Evolutionary conservation across 2,113 vertebrate species (phyloP), one percentile per base, ranked within the genome.

Genomic region (Pipa parva): DNA sequence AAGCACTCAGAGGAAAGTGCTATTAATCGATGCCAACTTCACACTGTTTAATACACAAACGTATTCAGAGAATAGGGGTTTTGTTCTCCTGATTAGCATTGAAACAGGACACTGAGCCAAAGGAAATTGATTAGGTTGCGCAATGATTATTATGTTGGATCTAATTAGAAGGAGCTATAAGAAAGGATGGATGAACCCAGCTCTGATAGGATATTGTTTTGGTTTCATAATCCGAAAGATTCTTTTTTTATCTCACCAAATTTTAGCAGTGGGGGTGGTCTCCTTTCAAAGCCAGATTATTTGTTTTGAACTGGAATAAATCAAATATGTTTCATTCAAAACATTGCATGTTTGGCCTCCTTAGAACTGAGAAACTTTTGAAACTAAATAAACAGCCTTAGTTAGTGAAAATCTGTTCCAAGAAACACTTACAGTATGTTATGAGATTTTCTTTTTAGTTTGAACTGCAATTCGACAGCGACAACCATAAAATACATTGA

Each of bases 21-120:
- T 28, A 70, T 70, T 61, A 70, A 70, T 70, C 66, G 66, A 70
- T 61, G 66, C 66, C 66, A 70, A 70, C 66, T 70, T 61, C 66
- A 39, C 21, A 58, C 66, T 70, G 66, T 70, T 70, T 70, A 61
- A 70, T 70, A 70, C 66, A 70, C 66, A 70, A 70, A 70, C 66
- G 66, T 61, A 70, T 70, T 60, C 66, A 70, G 61, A 68, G 65
- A 68, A 60, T 51, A 70, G 58, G 54, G 66, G 66, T 60, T 70
- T 70, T 61, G 59, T 61, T 70, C 66, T 61, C 48, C 61, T 70
- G 66, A 70, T 70, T 70, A 70, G 66, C 58, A 54, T 48, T 26
- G 66, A 60, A 50, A 70, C 58, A 33, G 58, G 58, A 70, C 60
- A 51, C 48, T 31, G 55, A 70, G 66, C 65, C 65, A 31, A 57